These are phyloP conservation scores for Dolichotis patagonum DNA, from an alignment of 2,113 vertebrate genomes.

Conservation along the genomic window DNA sequence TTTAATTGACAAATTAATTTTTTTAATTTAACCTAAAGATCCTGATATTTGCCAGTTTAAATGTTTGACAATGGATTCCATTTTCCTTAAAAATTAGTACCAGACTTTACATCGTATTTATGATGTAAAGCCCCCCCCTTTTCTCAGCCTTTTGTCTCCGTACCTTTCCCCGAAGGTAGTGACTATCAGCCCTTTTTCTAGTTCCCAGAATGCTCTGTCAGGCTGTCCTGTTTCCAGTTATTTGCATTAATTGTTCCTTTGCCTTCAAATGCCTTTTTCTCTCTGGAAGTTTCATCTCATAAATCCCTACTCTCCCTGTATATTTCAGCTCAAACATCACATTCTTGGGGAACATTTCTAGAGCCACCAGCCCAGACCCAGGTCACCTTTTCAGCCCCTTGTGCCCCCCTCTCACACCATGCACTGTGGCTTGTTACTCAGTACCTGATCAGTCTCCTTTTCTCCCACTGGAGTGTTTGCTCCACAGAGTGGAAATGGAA, in stretches of 20 bases:
- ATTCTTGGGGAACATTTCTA: not conserved
- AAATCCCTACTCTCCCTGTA: not conserved
- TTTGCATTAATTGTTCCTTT: not conserved
- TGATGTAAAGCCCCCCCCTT: not conserved
- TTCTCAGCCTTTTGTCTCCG: not conserved
- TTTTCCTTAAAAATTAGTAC: not conserved
- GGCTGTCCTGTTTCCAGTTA: not conserved
- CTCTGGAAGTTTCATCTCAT: not conserved
- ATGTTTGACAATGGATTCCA: not conserved
- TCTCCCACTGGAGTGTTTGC: not conserved
- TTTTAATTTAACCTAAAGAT: not conserved
- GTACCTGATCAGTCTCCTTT: not conserved
- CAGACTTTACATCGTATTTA: not conserved
- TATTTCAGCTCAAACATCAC: not conserved
- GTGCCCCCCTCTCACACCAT: not conserved
- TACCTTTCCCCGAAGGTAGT: not conserved
- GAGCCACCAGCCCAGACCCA: not conserved
- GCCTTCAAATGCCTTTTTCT: not conserved
- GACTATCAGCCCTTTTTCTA: not conserved
- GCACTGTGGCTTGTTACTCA: not conserved
- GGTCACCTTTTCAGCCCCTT: not conserved
- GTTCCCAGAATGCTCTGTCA: not conserved
- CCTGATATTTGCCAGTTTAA: slow-evolving; percentile 2
- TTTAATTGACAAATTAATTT: not conserved
- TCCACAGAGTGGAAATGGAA: not conserved